phyloP scores from a whole-genome alignment of 2,113 vertebrate genomes.

The Scophthalmus maximus region DNA sequence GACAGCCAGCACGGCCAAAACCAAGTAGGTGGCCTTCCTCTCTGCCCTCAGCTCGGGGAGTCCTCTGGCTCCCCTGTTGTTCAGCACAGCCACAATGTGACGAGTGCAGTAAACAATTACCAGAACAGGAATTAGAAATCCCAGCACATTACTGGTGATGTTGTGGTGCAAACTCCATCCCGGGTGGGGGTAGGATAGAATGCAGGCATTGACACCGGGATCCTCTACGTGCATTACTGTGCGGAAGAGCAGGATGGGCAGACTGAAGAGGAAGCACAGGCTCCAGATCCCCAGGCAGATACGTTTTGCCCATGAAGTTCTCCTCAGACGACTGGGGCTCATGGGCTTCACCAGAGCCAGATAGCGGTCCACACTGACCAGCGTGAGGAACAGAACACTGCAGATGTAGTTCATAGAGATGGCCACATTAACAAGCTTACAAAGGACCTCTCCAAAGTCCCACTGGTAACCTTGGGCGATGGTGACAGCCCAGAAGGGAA shows the following conservation, averaged over 20 bases:
- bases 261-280: conserved; percentile 53
- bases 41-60: conserved; percentile 80
- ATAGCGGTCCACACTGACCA: conserved; percentile 80
- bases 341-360: conserved; percentile 75
- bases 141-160: conserved; percentile 62
- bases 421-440: conserved; percentile 70
- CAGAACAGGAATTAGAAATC: conserved; percentile 72
- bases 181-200: conserved; percentile 72
- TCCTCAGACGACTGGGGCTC: conserved; percentile 56
- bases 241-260: conserved; percentile 59
- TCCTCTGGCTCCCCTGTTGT: conserved; percentile 63
- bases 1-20: conserved; percentile 85
- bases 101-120: conserved; percentile 68
- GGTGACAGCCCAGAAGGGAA: conserved; percentile 78
- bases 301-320: conserved; percentile 63
- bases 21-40: conserved; percentile 82
- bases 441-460: conserved; percentile 73
- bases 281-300: conserved; percentile 65
- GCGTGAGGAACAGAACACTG: conserved; percentile 73
- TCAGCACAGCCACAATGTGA: conserved; percentile 72
- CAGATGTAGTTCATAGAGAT: conserved; percentile 79
- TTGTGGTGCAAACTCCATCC: conserved; percentile 64
- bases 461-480: conserved; percentile 68
- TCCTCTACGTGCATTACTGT: conserved; percentile 1
- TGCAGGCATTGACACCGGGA: conserved; percentile 63